Conservation (phyloP, 2,888 invertebrate genomes). For the Drosophila rubida region DNA sequence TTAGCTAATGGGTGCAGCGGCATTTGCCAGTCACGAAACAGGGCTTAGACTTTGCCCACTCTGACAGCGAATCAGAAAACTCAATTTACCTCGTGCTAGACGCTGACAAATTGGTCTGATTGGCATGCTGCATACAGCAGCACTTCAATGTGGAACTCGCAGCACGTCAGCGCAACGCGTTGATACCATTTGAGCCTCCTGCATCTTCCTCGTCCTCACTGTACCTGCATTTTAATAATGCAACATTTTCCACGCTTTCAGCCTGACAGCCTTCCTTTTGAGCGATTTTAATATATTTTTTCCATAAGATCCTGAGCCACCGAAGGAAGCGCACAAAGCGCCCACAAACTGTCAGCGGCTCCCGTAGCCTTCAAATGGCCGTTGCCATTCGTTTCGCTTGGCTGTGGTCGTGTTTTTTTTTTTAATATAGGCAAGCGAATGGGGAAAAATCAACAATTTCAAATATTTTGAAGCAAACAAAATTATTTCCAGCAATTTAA, state of each 20-base stretch:
- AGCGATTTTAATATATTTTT: constrained; percentile 33
- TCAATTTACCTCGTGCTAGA: constrained; percentile 42
- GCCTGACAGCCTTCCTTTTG: neutral
- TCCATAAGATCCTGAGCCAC: neutral
- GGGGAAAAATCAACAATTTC: constrained; percentile 2
- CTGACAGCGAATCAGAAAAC: constrained; percentile 25
- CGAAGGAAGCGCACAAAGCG: neutral
- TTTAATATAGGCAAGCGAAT: neutral
- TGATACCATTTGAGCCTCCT: constrained; percentile 32
- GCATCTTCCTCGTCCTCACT: constrained; percentile 24
- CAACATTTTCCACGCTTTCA: constrained; percentile 18
- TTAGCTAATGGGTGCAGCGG: constrained; percentile 60
- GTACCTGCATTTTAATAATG: constrained; percentile 50
- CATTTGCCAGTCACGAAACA: constrained; percentile 49
- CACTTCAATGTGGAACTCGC: neutral
- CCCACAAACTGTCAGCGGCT: neutral
- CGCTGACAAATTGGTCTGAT: constrained; percentile 58
- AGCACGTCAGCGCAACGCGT: constrained; percentile 18
- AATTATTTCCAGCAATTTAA: constrained; percentile 11
- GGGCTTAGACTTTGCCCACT: constrained; percentile 33
- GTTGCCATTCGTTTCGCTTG: neutral
- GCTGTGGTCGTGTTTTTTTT: neutral
- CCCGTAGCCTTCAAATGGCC: neutral
- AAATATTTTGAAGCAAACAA: constrained; percentile 13
- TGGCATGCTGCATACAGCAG: constrained; percentile 43